Evolutionary conservation across 2,113 vertebrate genomes (phyloP).

Genomic region (Seriola aureovittata): DNA sequence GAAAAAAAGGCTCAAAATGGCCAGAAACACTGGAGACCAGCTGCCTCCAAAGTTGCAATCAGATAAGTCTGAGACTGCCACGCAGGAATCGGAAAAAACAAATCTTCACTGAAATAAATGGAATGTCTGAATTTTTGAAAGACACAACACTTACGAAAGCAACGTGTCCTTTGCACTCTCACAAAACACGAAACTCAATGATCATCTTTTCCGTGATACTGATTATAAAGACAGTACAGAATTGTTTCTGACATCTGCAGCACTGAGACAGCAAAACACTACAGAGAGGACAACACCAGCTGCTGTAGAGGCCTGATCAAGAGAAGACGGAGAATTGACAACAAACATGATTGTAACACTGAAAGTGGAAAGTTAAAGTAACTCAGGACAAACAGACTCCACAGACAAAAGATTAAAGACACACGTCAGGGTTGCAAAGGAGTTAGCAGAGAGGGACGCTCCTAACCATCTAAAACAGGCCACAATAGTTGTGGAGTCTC

Average conservation of each 20-base stretch:
- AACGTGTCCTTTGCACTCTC: neutral
- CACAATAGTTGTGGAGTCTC: too few species aligned
- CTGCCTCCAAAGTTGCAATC: slow-evolving; percentile 13
- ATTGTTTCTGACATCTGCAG: neutral
- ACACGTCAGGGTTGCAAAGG: too few species aligned
- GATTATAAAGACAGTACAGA: neutral
- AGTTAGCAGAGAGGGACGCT: too few species aligned
- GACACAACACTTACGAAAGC: neutral
- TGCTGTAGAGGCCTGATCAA: neutral
- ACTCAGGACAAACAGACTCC: neutral
- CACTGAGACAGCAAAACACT: neutral
- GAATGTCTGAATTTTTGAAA: neutral
- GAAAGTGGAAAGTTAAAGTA: neutral
- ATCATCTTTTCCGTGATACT: neutral
- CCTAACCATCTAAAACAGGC: too few species aligned
- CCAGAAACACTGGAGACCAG: slow-evolving; percentile 35
- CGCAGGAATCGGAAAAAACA: slow-evolving; percentile 25
- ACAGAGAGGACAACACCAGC: neutral
- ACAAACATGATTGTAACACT: neutral
- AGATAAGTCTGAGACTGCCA: neutral
- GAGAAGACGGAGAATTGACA: neutral
- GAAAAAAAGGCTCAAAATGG: slow-evolving; percentile 29
- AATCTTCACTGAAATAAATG: slow-evolving; percentile 1
- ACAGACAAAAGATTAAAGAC: neutral
- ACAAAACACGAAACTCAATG: neutral